Percentiles rank a stretch among this genome's conserved stretches.
Evolutionary conservation across 2,797 vertebrate species (phyloP).

Genomic region (Alca torda): DNA sequence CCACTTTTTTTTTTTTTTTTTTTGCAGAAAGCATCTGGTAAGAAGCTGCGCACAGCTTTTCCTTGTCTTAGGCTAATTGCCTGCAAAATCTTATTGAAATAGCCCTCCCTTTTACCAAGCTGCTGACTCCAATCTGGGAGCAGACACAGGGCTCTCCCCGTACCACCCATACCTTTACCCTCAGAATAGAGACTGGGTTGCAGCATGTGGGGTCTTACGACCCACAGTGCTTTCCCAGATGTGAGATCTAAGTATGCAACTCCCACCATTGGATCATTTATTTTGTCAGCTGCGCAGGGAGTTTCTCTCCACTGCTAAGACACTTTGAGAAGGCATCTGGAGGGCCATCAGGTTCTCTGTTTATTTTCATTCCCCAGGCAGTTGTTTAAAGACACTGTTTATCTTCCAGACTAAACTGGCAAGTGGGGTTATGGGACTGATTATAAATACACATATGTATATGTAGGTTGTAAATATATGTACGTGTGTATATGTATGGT

Average conservation of each 20-base stretch:
- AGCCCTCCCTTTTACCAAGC: neutral
- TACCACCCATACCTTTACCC: neutral
- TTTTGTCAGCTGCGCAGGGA: slow-evolving; percentile 32
- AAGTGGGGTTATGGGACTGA: neutral
- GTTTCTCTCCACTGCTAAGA: neutral
- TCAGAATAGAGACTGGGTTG: neutral
- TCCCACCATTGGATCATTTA: neutral
- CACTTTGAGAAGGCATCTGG: neutral
- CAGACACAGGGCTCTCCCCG: neutral
- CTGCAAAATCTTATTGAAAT: neutral
- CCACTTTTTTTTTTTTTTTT: neutral
- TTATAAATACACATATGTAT: neutral
- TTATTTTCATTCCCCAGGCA: neutral
- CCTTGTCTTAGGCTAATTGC: neutral
- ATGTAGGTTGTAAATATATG: neutral
- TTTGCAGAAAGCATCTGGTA: neutral
- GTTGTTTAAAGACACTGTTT: neutral
- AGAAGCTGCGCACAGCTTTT: neutral
- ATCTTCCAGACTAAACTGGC: neutral
- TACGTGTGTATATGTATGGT: neutral
- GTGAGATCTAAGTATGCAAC: neutral
- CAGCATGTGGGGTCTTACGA: neutral
- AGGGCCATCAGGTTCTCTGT: neutral
- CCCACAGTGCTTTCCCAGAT: neutral
- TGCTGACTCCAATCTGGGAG: neutral